Evolutionary conservation across 2,888 invertebrate genomes (phyloP), one percentile per base, ranked within the genome.

Genomic region (Andrena flavipes): DNA sequence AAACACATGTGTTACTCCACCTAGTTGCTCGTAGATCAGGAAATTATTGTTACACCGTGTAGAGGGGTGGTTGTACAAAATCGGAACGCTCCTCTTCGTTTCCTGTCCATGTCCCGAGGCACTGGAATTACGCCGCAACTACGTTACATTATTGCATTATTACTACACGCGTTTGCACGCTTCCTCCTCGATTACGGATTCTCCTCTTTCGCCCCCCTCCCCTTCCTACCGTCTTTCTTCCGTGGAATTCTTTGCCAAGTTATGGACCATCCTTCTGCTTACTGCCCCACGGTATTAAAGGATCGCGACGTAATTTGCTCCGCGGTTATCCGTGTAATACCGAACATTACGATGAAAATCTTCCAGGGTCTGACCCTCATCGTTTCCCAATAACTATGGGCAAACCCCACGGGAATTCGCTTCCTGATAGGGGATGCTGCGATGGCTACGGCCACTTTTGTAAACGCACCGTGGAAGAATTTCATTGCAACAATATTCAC

Each of bases 81-180:
- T 30, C 54, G 26, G 4, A 13, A 5, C 54, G 29, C 16, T 76
- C 42, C 35, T 76, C 30, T 71, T 72, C 62, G 42, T 72, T 56
- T 51, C 64, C 63, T 51, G 67, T 60, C 33, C 30, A n/a, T 26
- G 67, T 60, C 51, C 20, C 26, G 26, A 59, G 33, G 64, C 64
- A 42, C 59, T 33, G 23, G 30, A 29, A 73, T 71, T 63, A 74
- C 51, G 49, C n/a, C 48, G 23, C 49, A 35, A 65, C 62, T 68
- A 76, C 63, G 51, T 83, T 67, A 62, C 56, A 72, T 82, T 65
- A 76, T 84, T 84, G 76, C 76, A 69, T 75, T 79, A 82, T 77
- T 80, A 70, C 62, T 64, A 69, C 71, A 62, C 63, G 59, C 67
- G 70, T 71, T 75, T 82, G 65, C 74, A 75, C 82, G 82, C 82